These are phyloP conservation scores for Conops quadrifasciatus DNA, from an alignment of 2,888 invertebrate species.

Conservation along the genomic window DNA sequence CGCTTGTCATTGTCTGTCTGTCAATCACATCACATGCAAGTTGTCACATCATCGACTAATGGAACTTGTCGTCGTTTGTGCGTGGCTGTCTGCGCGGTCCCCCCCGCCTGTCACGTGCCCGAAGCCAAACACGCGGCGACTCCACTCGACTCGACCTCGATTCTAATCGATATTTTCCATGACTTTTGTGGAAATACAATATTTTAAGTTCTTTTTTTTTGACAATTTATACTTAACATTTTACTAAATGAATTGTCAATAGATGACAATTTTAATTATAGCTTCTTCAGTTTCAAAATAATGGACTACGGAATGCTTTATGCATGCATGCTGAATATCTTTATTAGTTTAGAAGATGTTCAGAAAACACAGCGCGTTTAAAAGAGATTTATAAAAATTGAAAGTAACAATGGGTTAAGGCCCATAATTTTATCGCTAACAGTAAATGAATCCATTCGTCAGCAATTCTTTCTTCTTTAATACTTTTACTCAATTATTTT, in stretches of 20 bases:
- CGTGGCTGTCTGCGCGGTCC: neutral
- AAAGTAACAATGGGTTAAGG: no score
- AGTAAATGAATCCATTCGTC: no score
- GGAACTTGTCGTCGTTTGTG: slow-evolving; percentile 43
- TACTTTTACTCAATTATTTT: slow-evolving; percentile 1
- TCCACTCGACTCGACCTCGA: neutral
- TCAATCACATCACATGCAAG: slow-evolving; percentile 45
- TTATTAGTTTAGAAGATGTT: no score
- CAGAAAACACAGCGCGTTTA: no score
- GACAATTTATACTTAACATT: slow-evolving; percentile 14
- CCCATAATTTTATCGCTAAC: no score
- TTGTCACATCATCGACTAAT: slow-evolving; percentile 47
- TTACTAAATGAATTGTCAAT: neutral
- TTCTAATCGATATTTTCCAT: no score
- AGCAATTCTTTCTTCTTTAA: neutral
- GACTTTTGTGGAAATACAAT: neutral
- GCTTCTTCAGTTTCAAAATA: no score
- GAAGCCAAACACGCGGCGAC: neutral
- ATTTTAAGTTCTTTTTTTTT: neutral
- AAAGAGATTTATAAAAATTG: no score
- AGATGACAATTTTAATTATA: no score
- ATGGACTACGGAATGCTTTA: no score
- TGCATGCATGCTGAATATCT: no score
- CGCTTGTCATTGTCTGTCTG: slow-evolving; percentile 47
- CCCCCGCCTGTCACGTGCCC: neutral